Evolutionary conservation across 1,140 invertebrate species (phyloP).

Genomic region (Bombus confusus): DNA sequence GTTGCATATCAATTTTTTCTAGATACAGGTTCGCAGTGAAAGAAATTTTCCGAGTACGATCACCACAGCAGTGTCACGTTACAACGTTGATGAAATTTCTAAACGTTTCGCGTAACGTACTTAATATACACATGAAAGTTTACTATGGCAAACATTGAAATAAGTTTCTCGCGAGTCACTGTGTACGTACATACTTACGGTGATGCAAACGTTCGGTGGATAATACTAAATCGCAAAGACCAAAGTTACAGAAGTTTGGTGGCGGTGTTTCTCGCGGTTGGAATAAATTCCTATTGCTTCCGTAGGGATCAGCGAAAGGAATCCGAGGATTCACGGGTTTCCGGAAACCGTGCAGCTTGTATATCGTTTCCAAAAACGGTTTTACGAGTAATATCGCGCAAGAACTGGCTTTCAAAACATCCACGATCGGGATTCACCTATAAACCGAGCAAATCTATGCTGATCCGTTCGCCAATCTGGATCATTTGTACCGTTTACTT

Average conservation of each 20-base stretch:
- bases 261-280: background rate
- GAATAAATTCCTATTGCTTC: background rate
- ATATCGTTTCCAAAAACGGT: constrained; percentile 2
- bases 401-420: constrained; percentile 14
- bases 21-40: no score
- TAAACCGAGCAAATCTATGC: constrained; percentile 12
- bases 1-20: no score
- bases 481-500: background rate
- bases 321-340: background rate
- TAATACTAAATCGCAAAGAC: background rate
- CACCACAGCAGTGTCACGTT: background rate
- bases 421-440: background rate
- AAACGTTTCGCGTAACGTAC: background rate
- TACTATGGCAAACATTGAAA: no score
- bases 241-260: background rate
- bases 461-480: background rate
- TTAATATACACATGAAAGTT: no score
- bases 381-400: background rate
- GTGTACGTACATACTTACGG: background rate
- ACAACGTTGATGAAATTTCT: background rate
- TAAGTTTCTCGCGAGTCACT: no score
- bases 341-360: background rate
- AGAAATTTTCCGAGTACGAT: background rate
- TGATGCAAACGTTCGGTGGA: background rate
- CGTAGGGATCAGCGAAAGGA: background rate